Base-by-base conservation (phyloP, 1,140 invertebrate species). In the Cotesia typhae region DNA sequence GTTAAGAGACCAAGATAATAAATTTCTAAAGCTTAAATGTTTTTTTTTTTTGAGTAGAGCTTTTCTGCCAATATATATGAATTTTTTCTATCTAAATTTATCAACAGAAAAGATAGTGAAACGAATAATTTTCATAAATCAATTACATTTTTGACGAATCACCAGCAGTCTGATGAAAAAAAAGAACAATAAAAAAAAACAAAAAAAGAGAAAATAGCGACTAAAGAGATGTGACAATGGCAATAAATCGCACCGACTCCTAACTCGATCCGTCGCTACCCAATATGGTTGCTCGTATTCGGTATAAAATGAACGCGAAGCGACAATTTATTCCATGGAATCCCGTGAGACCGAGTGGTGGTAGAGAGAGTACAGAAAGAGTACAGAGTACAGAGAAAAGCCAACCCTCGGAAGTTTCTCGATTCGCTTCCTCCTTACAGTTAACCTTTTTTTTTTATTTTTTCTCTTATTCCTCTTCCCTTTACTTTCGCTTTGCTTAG, bases 301-400 rank as follows among this genome's bases (percentile, higher is more conserved):
- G 55, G 60, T n/a, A 65, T 37, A 67, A 72, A 71, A 72, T 36
- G 53, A 28, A 64, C 28, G 63, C 28, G 64, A 67, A 59, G 51
- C 64, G 52, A 72, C 64, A 67, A 72, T 72, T 72, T 67, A 66
- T 72, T 66, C 63, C 10, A 38, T 55, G 14, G 28, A 57, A 71
- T 57, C 70, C 63, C 63, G 41, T 41, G 70, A 66, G 70, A 41
- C 70, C 9, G 4, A 72, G 35, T n/a, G 55, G 36, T 10, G 20
- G 9, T 37, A 47, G 10, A 47, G 41, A 47, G 41, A 47, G 41
- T 47, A 47, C 41, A 47, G 41, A n/a, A n/a, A 47, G 41, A 47
- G 28, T 28, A 28, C 28, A 28, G 41, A 47, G 41, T 47, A 6
- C 41, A 47, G 41, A 47, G 41, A 47, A 47, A 47, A 47, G 41